Evolutionary conservation across 92 coral and sea anemone genomes (phyloP), one percentile per base, ranked within the genome.

Genomic region (Heliopora coerulea): DNA sequence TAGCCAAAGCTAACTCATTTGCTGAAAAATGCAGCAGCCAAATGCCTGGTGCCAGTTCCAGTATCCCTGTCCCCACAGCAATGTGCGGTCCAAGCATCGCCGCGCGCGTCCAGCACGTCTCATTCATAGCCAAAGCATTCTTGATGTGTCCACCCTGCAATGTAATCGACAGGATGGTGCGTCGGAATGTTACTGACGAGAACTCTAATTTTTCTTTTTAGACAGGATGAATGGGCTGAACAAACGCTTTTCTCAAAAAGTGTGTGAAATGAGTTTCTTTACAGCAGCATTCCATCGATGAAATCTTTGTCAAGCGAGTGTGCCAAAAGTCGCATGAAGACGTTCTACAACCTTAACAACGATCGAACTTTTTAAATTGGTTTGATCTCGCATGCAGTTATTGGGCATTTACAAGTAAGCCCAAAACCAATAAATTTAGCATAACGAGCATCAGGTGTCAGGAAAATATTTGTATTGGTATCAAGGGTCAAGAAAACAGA

Each of bases 1-100:
- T 50, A 23, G 58, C 58, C 56, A 42, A 66, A 21, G 74, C 74
- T 39, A 37, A 35, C 37, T 15, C 37, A 66, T 66, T 40, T 66
- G 31, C 18, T 24, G 35, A 37, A 37, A 28, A 61, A 20, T 37
- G 21, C 24, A n/a, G 32, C 67, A 30, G 31, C 31, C 62, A 19
- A 30, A 28, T 56, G 62, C 42, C 41, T 66, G 74, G 41, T 21
- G 57, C 37, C 42, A 11, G 34, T 14, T 66, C 42, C 26, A 68
- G 74, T 39, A 59, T 42, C 46, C 57, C 59, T 31, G 27, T 4
- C 42, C 42, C 42, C 4, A 37, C 42, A 37, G 42, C 42, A 37
- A 4, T 37, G n/a, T n/a, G 42, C 42, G 19, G 40, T 39, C 24
- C 74, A 68, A 68, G 32, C 74, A 59, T 54, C 59, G 58, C 12